Conservation (phyloP, 2,113 vertebrate species). For the Porphyrio hochstetteri region DNA sequence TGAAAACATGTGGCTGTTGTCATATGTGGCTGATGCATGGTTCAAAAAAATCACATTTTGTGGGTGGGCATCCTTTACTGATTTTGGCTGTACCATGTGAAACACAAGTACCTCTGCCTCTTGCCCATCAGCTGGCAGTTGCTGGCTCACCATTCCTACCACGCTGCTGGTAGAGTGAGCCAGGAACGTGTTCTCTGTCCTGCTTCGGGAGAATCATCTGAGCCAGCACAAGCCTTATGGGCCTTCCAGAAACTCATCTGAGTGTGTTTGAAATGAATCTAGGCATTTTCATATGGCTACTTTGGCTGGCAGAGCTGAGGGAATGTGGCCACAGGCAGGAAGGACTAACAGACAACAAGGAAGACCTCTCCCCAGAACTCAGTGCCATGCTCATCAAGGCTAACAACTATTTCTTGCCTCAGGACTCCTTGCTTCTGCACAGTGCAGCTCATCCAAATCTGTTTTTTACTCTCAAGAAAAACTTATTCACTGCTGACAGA, state of each 20-base stretch:
- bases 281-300: fast-evolving
- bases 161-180: fast-evolving
- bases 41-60: background rate
- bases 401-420: background rate
- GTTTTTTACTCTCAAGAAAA: background rate
- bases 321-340: background rate
- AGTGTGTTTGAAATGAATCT: background rate
- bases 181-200: background rate
- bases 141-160: background rate
- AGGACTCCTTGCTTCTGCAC: background rate
- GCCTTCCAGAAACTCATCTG: background rate
- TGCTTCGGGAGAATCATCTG: background rate
- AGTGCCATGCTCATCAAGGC: fast-evolving
- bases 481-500: no score
- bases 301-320: background rate
- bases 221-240: background rate
- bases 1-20: background rate
- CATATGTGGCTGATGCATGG: background rate
- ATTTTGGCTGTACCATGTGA: background rate
- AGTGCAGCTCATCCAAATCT: background rate
- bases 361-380: background rate
- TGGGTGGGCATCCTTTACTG: background rate
- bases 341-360: fast-evolving
- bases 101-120: fast-evolving
- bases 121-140: background rate